Evolutionary conservation across 2,888 invertebrate species (phyloP).

Genomic region (Melipona beecheii): DNA sequence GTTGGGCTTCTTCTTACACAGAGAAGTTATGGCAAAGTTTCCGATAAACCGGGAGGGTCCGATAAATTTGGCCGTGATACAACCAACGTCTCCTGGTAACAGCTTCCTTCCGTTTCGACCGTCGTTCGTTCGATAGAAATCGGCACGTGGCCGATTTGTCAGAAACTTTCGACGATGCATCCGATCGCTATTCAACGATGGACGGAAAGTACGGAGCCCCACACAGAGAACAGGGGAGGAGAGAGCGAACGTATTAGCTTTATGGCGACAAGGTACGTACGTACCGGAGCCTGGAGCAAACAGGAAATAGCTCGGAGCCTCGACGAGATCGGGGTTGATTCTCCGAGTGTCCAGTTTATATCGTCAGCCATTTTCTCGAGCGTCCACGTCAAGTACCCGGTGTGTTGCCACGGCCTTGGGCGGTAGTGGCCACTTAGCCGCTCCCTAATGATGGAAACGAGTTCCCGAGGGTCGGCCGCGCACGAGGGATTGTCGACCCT

Average conservation of each 20-base stretch:
- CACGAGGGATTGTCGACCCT: constrained; percentile 58
- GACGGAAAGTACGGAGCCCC: constrained; percentile 8
- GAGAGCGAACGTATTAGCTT: constrained; percentile 78
- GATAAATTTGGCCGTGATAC: no score
- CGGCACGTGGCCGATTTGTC: constrained; percentile 82
- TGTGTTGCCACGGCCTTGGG: constrained; percentile 58
- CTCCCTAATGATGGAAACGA: constrained; percentile 71
- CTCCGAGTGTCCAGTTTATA: constrained; percentile 74
- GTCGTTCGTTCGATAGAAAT: constrained; percentile 31
- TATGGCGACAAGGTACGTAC: constrained; percentile 73
- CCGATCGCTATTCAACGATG: constrained; percentile 56
- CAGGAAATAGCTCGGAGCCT: constrained; percentile 78
- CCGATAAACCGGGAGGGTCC: no score
- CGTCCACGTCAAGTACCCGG: constrained; percentile 60
- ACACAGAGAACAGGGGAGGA: constrained; percentile 5
- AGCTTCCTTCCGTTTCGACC: constrained; percentile 65
- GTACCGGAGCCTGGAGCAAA: constrained; percentile 67
- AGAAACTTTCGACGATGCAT: constrained; percentile 65
- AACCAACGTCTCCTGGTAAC: constrained; percentile 38
- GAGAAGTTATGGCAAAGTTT: no score
- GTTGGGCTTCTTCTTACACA: no score
- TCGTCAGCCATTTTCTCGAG: constrained; percentile 75
- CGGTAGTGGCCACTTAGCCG: constrained; percentile 66
- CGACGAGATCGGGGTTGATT: constrained; percentile 50
- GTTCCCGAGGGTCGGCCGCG: constrained; percentile 67